Evolutionary conservation across 2,113 vertebrate species (phyloP).

Genomic region (Colossoma macropomum): DNA sequence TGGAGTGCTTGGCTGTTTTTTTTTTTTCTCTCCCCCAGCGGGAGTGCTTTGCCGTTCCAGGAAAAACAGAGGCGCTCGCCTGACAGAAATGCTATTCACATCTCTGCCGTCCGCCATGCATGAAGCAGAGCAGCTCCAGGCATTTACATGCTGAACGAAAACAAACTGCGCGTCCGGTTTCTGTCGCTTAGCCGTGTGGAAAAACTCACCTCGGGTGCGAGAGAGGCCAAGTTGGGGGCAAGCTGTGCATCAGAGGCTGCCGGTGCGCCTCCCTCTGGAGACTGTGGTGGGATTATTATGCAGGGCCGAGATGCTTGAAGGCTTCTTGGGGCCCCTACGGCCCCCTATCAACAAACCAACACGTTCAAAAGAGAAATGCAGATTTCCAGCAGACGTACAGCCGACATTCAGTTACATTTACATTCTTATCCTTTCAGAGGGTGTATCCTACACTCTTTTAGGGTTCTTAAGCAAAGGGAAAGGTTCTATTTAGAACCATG

Average conservation of each 20-base stretch:
- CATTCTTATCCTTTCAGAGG: no score
- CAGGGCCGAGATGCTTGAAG: background rate
- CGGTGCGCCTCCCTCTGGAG: background rate
- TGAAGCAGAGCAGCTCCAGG: background rate
- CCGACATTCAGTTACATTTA: background rate
- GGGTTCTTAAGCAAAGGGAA: no score
- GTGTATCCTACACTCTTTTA: no score
- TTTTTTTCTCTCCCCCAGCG: background rate
- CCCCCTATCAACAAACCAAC: background rate
- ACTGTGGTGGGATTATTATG: background rate
- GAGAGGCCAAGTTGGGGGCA: background rate
- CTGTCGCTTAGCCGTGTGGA: background rate
- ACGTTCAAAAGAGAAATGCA: background rate
- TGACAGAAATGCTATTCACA: slow-evolving; percentile 22
- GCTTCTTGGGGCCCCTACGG: background rate
- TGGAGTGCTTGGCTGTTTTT: background rate
- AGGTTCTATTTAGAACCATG: no score
- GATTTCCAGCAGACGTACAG: background rate
- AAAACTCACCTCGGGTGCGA: background rate
- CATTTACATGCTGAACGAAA: background rate
- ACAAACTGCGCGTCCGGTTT: slow-evolving; percentile 1
- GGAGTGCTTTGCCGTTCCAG: background rate
- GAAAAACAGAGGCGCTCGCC: background rate
- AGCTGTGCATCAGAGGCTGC: background rate
- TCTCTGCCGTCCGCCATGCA: background rate